Evolutionary conservation across 2,888 invertebrate genomes (phyloP).

Genomic region (Dermolepida albohirtum): DNA sequence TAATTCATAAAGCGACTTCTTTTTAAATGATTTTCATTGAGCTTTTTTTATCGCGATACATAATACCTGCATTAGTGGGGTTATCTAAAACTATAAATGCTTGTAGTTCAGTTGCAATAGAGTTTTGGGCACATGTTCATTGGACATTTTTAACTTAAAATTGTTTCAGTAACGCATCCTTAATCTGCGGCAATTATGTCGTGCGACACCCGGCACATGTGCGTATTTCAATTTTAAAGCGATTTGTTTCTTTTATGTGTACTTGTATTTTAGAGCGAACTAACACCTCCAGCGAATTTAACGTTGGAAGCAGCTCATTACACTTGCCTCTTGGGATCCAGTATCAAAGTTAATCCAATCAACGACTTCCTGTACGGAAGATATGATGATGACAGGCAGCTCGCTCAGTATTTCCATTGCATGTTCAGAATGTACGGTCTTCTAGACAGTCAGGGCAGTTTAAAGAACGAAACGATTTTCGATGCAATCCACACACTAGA

Average conservation of each 20-base stretch:
- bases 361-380: conserved; percentile 10
- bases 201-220: too few relatives aligned
- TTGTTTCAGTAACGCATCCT: too few relatives aligned
- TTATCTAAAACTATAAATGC: too few relatives aligned
- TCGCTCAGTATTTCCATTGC: conserved; percentile 29
- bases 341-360: conserved; percentile 16
- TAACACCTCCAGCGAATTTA: conserved; percentile 17
- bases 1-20: too few relatives aligned
- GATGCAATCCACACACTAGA: conserved; percentile 14
- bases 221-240: too few relatives aligned
- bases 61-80: too few relatives aligned
- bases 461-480: conserved; percentile 24
- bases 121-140: too few relatives aligned
- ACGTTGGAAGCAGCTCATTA: conserved; percentile 29
- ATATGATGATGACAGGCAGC: conserved; percentile 17
- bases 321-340: conserved; percentile 16
- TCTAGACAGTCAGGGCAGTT: conserved; percentile 16
- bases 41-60: too few relatives aligned
- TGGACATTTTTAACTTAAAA: too few relatives aligned
- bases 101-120: too few relatives aligned
- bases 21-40: too few relatives aligned
- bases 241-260: not conserved
- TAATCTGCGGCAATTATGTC: too few relatives aligned
- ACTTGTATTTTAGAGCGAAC: conserved; percentile 13
- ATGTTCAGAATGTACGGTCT: conserved; percentile 30